Conservation (phyloP, 2,113 vertebrate species). For the Malurus alboscapulatus region DNA sequence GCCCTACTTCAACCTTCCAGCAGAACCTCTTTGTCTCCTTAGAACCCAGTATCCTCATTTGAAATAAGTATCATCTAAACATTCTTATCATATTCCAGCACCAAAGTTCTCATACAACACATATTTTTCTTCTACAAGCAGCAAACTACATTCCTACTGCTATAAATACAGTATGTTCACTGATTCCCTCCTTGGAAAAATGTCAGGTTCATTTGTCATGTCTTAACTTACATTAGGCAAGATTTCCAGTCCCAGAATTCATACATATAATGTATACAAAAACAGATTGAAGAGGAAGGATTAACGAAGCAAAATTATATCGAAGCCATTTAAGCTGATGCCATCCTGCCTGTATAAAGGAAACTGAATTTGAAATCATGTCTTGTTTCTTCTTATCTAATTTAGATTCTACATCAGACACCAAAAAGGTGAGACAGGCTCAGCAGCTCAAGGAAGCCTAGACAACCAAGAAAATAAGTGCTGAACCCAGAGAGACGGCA, state of each 20-base stretch:
- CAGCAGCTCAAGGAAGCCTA: conserved; percentile 12
- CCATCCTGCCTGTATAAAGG: background rate
- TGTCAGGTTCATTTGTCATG: conserved; percentile 66
- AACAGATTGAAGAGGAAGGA: conserved; percentile 57
- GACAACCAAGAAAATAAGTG: conserved; percentile 1
- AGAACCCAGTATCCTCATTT: background rate
- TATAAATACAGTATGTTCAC: conserved; percentile 63
- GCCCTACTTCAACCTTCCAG: background rate
- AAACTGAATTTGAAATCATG: conserved; percentile 52
- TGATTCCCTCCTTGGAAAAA: conserved; percentile 56
- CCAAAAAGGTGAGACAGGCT: conserved; percentile 30
- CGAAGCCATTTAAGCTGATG: conserved; percentile 18
- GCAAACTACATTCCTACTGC: conserved; percentile 42
- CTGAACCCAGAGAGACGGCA: conserved; percentile 7
- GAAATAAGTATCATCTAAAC: background rate
- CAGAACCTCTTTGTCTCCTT: background rate
- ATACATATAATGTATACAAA: conserved; percentile 32
- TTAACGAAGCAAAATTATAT: conserved; percentile 54
- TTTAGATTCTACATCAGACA: conserved; percentile 50
- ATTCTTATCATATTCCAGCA: background rate
- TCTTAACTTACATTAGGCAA: conserved; percentile 62
- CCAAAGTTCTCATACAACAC: background rate
- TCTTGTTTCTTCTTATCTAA: conserved; percentile 47
- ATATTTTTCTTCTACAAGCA: conserved; percentile 33
- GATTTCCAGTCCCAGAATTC: conserved; percentile 51